A percentile compares a stretch with the other conserved stretches of the same genome.
phyloP scores from a whole-genome alignment of 2,888 invertebrate genomes.

The Troilus luridus region DNA sequence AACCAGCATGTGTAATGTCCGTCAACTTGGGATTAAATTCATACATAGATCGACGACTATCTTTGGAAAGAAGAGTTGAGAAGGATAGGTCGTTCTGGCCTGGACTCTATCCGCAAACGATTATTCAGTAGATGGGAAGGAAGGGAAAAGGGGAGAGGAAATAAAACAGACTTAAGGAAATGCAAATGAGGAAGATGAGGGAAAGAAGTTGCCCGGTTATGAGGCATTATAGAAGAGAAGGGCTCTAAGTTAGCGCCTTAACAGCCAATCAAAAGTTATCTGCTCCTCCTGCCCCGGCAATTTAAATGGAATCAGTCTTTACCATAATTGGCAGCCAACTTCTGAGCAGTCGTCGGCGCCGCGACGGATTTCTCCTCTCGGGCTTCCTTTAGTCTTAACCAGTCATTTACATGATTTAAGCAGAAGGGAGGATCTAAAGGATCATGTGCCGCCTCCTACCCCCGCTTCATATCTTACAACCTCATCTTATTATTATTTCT shows the following conservation, averaged over 20 bases:
- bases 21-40: too few relatives aligned
- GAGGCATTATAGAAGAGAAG: conserved; percentile 31
- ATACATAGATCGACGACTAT: too few relatives aligned
- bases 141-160: conserved; percentile 15
- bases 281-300: conserved; percentile 55
- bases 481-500: background rate
- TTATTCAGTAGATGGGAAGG: background rate
- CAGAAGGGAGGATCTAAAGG: conserved; percentile 33
- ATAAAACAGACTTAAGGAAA: conserved; percentile 40
- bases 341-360: conserved; percentile 47
- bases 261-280: conserved; percentile 63
- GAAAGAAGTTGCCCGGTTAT: conserved; percentile 46
- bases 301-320: conserved; percentile 64
- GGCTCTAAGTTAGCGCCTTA: conserved; percentile 16
- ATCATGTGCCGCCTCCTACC: background rate
- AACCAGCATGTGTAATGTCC: too few relatives aligned
- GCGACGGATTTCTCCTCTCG: conserved; percentile 53
- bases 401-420: conserved; percentile 58
- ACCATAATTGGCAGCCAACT: conserved; percentile 63
- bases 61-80: background rate
- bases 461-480: background rate
- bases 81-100: background rate
- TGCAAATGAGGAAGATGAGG: conserved; percentile 45
- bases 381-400: background rate
- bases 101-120: background rate